phyloP scores from a whole-genome alignment of 2,113 vertebrate genomes.

The Gymnobelideus leadbeateri region DNA sequence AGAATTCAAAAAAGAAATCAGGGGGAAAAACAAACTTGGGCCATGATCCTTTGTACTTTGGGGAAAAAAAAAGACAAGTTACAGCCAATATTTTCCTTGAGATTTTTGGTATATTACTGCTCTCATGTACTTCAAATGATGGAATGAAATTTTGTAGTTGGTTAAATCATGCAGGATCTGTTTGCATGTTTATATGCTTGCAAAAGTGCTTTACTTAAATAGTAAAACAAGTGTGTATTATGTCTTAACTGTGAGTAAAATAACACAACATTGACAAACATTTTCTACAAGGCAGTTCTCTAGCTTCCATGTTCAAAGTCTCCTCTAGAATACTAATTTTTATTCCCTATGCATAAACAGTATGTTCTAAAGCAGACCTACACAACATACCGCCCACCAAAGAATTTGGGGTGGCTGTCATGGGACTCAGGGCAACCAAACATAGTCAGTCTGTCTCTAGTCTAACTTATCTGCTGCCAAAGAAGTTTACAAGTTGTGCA shows the following conservation, averaged over 20 bases:
- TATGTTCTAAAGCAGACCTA: too few relatives aligned
- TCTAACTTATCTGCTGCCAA: too few relatives aligned
- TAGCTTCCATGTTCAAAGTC: neutral
- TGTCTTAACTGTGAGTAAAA: neutral
- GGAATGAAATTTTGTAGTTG: neutral
- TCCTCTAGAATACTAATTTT: neutral
- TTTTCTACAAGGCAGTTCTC: neutral
- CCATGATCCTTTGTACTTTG: neutral
- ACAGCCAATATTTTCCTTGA: neutral
- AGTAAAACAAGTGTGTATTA: neutral
- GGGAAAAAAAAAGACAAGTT: neutral
- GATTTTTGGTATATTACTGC: slow-evolving; percentile 1
- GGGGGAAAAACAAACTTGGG: neutral
- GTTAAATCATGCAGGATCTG: neutral
- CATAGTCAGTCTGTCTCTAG: too few relatives aligned
- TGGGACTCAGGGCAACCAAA: too few relatives aligned
- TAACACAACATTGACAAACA: neutral
- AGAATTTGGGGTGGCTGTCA: too few relatives aligned
- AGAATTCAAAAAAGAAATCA: neutral
- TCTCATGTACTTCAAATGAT: neutral
- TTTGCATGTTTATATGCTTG: neutral
- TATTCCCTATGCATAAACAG: neutral
- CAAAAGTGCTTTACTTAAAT: neutral
- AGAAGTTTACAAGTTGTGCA: too few relatives aligned
- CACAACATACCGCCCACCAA: too few relatives aligned